Evolutionary conservation across 92 coral and sea anemone species (phyloP).

Genomic region (Porites lobata): DNA sequence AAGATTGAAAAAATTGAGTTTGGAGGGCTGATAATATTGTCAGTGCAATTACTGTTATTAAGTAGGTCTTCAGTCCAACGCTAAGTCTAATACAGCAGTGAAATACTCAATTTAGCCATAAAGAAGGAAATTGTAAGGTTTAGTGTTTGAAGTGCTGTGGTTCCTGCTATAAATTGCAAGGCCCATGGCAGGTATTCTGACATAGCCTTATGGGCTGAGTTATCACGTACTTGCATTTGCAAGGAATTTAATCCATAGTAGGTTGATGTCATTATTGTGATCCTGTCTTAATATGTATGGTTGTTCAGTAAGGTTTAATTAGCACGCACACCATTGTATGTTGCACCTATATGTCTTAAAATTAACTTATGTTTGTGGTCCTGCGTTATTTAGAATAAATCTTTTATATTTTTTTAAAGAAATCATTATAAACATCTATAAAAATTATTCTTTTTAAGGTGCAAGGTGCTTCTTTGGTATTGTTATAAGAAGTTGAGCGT

Average conservation of each 20-base stretch:
- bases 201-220: background rate
- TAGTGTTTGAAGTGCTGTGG: background rate
- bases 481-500: background rate
- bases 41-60: too few species aligned
- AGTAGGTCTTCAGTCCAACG: background rate
- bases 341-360: background rate
- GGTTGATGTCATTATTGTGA: background rate
- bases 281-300: background rate
- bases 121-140: conserved; percentile 6
- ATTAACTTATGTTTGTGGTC: background rate
- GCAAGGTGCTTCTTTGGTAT: background rate
- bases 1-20: too few species aligned
- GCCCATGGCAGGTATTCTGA: background rate
- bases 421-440: conserved; percentile 20
- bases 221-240: background rate
- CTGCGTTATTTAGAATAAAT: background rate
- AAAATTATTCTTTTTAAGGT: conserved; percentile 13
- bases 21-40: too few species aligned
- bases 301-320: background rate
- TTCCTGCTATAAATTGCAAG: background rate
- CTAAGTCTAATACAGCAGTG: background rate
- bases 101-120: conserved; percentile 1
- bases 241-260: too few species aligned
- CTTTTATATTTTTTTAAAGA: conserved; percentile 41
- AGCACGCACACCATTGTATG: background rate